A percentile compares a stretch with the other conserved stretches of the same genome.
Evolutionary conservation across 2,113 vertebrate genomes (phyloP).

Genomic region (Phasianus colchicus): DNA sequence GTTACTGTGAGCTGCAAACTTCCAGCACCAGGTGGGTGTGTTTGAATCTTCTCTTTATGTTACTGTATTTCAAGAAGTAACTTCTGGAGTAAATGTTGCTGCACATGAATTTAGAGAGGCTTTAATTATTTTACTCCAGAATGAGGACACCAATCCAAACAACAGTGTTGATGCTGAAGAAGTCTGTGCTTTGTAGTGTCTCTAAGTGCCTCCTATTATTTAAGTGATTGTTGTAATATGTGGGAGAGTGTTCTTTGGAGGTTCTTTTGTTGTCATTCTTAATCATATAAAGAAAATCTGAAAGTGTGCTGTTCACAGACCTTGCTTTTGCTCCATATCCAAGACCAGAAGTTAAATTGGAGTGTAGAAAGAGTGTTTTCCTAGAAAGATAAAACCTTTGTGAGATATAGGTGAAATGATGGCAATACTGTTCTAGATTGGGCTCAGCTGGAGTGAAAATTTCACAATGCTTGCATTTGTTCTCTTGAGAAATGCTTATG

Average conservation of each 20-base stretch:
- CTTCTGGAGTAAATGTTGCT: background rate
- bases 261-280: background rate
- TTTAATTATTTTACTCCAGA: background rate
- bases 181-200: background rate
- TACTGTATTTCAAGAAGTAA: background rate
- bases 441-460: background rate
- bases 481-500: background rate
- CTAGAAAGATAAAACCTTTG: background rate
- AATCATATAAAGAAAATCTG: background rate
- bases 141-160: background rate
- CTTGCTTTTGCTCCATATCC: background rate
- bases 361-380: background rate
- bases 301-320: background rate
- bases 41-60: background rate
- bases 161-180: background rate
- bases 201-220: background rate
- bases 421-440: background rate
- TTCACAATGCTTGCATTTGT: background rate
- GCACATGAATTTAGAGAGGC: background rate
- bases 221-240: background rate
- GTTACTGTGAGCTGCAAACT: background rate
- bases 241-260: background rate
- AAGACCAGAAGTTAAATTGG: background rate
- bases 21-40: background rate
- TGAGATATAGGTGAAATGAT: background rate